Percentiles rank a stretch among this genome's conserved stretches.
phyloP scores from a whole-genome alignment of 2,888 invertebrate genomes.

The Cryptophagus acutangulus region DNA sequence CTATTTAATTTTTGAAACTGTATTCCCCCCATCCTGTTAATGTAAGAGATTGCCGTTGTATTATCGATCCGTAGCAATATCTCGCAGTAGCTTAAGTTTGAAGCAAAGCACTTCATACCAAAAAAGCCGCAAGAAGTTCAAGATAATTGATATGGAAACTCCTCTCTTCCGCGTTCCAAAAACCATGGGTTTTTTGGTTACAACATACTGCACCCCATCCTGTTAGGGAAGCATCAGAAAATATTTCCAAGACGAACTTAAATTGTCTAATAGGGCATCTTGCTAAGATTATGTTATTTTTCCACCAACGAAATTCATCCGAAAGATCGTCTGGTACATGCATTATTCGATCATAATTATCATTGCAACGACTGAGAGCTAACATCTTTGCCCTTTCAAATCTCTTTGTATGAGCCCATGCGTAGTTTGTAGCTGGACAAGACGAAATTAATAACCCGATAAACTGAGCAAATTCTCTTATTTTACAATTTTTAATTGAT shows the following conservation, averaged over 20 bases:
- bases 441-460: constrained; percentile 7
- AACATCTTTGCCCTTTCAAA: constrained; percentile 11
- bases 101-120: constrained; percentile 24
- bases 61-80: constrained; percentile 26
- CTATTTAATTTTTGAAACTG: constrained; percentile 18
- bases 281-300: constrained; percentile 6
- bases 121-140: constrained; percentile 26
- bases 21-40: constrained; percentile 26
- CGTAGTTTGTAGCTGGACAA: constrained; percentile 11
- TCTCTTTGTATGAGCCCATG: constrained; percentile 10
- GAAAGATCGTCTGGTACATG: background rate
- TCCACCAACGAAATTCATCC: constrained; percentile 19
- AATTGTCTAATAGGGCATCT: constrained; percentile 4
- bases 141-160: constrained; percentile 22
- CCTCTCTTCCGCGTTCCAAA: constrained; percentile 19
- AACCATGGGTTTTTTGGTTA: constrained; percentile 15
- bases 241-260: constrained; percentile 23
- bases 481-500: constrained; percentile 7
- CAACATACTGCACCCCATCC: constrained; percentile 25
- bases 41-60: constrained; percentile 12
- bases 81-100: constrained; percentile 12
- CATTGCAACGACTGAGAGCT: constrained; percentile 2
- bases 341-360: constrained; percentile 9
- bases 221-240: constrained; percentile 24
- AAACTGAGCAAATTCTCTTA: constrained; percentile 5